Base-by-base conservation (phyloP, 2,113 vertebrate species). In the Triplophysa rosa region DNA sequence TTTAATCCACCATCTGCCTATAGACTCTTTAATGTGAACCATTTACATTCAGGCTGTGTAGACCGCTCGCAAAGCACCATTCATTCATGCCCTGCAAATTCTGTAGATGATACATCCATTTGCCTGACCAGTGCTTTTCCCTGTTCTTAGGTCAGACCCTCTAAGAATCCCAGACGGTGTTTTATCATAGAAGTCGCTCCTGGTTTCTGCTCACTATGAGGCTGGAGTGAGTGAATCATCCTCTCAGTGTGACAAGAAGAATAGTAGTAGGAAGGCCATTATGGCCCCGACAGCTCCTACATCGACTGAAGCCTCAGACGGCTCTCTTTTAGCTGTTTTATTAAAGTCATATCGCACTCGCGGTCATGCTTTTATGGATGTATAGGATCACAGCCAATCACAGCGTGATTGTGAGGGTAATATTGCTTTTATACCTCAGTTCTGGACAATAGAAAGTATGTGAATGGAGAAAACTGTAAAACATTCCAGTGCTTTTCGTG, bases 191-290 rank as follows among this genome's bases (percentile, higher is more conserved):
- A 52, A 52, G 2, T 52, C 64, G 61, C 62, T 77, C 58, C 71
- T 74, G 23, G 71, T 73, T 73, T 33, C 37, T 71, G 10, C 52
- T 12, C 71, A 61, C 54, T 61, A 23, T 79, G 26, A 49, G 58
- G 58, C 19, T 49, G 56, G 58, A 24, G 56, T 13, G 67, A 65
- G 78, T 80, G 78, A 80, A 80, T 80, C 78, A 72, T 77, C 73
- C 62, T 77, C 61, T 63, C 78, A 64, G 67, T 70, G 21, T 65
- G 58, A 64, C 78, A 54, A 64, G 42, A 63, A 26, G 61, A 63
- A 80, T 70, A 52, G 58, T 62, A 42, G 70, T 62, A 76, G 73
- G 33, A 49, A 79, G 59, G 19, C 79, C 52, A 67, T 80, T 47
- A 67, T 10, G 37, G 49, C 58, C 42, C 12, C 10, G n/a, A 49